Evolutionary conservation across 2,113 vertebrate genomes (phyloP), one percentile per base, ranked within the genome.

Genomic region (Pungitius pungitius): DNA sequence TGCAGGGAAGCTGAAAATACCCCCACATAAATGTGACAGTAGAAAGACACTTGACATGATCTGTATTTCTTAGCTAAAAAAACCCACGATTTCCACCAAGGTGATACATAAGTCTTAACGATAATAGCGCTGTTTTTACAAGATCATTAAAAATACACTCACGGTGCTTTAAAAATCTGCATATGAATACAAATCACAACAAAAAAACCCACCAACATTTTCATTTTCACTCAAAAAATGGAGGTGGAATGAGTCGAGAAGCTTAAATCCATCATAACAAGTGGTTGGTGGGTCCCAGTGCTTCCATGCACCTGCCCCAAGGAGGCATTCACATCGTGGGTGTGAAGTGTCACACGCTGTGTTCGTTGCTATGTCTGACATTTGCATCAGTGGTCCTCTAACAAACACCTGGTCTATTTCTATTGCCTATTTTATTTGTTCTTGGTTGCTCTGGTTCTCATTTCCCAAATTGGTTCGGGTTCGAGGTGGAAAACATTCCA

Each of bases 241-340:
- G 5, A 35, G 33, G 33, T 35, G 5, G 30, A 30, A 30, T 30
- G 5, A 30, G 30, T 30, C 30, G 5, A 30, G 30, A 30, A 30
- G 30, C 30, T 30, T 30, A 72, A 62, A 42, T 51, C 17, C 51
- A 43, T 24, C 14, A 45, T 15, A 52, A 69, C 22, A 52, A 65
- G 33, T 24, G 47, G 4, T n/a, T 20, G 20, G 42, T 68, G 40
- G 30, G 52, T 55, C 3, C 2, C 43, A 56, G 58, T 3, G 22
- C 60, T 75, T 30, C 12, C 2, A 4, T 37, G 35, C 77, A 66
- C 76, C 65, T 77, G 58, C 39, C 69, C 69, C 15, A 22, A 45
- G 71, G 59, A 80, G 30, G 39, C 40, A 58, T 74, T 81, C 30
- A 77, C 42, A 85, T 85, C 78, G 84, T 73, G 74, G 74, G 69